Evolutionary conservation across 2,888 invertebrate species (phyloP).

Genomic region (Ochropleura leucogaster): DNA sequence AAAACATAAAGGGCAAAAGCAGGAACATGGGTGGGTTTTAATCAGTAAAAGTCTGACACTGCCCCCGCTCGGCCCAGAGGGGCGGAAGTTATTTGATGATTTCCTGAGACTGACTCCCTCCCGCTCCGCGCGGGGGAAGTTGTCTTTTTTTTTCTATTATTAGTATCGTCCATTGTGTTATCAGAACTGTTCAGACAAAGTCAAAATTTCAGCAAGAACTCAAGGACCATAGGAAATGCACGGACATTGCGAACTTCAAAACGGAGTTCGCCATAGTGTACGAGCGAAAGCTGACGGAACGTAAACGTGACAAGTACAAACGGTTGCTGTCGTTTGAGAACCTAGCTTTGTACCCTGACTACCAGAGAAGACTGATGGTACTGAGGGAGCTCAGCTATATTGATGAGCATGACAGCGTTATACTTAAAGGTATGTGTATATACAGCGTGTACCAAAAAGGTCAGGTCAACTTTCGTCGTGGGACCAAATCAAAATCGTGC

Average conservation of each 20-base stretch:
- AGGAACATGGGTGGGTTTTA: too few relatives aligned
- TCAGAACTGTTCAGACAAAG: background rate
- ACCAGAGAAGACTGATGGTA: slow-evolving; percentile 94
- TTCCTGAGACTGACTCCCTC: too few relatives aligned
- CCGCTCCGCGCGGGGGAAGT: too few relatives aligned
- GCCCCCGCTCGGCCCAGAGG: too few relatives aligned
- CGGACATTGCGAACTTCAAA: slow-evolving; percentile 95
- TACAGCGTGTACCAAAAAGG: too few relatives aligned
- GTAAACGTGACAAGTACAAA: slow-evolving; percentile 92
- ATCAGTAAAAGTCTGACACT: too few relatives aligned
- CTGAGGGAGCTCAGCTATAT: slow-evolving; percentile 94
- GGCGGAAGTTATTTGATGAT: too few relatives aligned
- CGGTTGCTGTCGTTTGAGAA: slow-evolving; percentile 95
- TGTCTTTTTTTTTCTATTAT: background rate
- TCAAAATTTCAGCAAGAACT: slow-evolving; percentile 80
- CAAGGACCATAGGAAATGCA: slow-evolving; percentile 90
- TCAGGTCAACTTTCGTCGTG: too few relatives aligned
- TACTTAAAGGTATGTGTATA: slow-evolving; percentile 78
- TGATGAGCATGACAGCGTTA: slow-evolving; percentile 87
- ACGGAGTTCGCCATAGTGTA: slow-evolving; percentile 94
- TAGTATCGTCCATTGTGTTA: background rate
- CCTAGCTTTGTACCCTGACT: slow-evolving; percentile 97
- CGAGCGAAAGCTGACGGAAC: slow-evolving; percentile 93
- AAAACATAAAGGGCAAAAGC: too few relatives aligned
- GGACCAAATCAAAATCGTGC: too few relatives aligned